Conservation (phyloP, 2,113 vertebrate genomes). For the Eulemur rufifrons region DNA sequence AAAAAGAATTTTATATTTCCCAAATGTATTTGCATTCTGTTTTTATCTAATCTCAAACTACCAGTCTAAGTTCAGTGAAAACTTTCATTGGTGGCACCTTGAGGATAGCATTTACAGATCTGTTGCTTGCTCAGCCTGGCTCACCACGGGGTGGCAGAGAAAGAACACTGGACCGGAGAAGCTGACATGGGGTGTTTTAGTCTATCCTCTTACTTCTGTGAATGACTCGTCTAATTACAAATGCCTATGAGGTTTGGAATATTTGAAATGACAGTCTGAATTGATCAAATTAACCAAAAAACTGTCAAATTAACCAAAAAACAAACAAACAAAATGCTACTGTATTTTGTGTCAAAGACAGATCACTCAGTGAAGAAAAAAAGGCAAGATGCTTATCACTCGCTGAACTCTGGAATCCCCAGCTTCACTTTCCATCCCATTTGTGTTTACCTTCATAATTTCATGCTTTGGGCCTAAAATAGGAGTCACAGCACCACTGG, state of each 20-base stretch:
- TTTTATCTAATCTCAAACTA: slow-evolving; percentile 18
- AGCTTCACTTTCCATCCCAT: not conserved
- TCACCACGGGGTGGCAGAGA: rapidly evolving
- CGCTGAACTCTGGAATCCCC: not conserved
- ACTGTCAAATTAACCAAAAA: not conserved
- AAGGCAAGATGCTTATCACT: too few species aligned
- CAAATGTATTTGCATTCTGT: not conserved
- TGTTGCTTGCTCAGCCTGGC: not conserved
- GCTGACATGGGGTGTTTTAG: not conserved
- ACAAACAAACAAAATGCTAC: not conserved
- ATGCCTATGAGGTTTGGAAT: not conserved
- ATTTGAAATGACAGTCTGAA: not conserved
- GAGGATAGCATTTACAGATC: not conserved
- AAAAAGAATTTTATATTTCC: not conserved
- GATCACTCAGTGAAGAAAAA: not conserved
- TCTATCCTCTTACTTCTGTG: not conserved
- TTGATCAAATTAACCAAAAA: not conserved
- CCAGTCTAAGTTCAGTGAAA: not conserved
- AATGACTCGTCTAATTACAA: not conserved
- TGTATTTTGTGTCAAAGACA: not conserved
- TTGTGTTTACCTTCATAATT: not conserved
- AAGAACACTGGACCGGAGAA: not conserved
- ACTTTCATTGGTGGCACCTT: not conserved
- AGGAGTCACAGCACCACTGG: not conserved
- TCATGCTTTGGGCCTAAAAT: too few species aligned